Percentiles rank a stretch among this genome's conserved stretches.
phyloP scores from a whole-genome alignment of 2,888 invertebrate genomes.

The Harpagoxenus sublaevis region DNA sequence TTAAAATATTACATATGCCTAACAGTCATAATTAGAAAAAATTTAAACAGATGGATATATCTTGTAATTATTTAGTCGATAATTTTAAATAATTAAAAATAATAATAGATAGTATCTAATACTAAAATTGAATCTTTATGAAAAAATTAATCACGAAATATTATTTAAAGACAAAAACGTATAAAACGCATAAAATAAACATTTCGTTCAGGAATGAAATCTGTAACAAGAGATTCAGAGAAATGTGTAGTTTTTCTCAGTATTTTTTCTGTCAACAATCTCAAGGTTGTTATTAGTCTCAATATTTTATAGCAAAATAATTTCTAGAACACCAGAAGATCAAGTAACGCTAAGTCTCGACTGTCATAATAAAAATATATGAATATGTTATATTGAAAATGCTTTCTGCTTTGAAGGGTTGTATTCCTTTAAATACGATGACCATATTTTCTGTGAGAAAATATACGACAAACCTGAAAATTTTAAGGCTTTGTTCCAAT shows the following conservation, averaged over 20 bases:
- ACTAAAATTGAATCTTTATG: background rate
- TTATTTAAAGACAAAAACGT: background rate
- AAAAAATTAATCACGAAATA: background rate
- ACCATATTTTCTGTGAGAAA: too few relatives aligned
- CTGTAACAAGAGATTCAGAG: background rate
- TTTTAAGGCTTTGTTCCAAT: too few relatives aligned
- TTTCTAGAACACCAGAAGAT: background rate
- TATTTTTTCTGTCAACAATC: background rate
- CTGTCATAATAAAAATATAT: background rate
- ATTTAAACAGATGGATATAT: background rate
- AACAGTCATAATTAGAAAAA: background rate
- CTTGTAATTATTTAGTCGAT: background rate
- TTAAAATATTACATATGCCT: background rate
- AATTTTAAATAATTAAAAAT: conserved; percentile 4
- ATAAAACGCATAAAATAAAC: background rate
- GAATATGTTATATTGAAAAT: background rate
- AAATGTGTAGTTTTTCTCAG: background rate
- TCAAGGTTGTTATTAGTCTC: background rate
- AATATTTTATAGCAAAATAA: background rate
- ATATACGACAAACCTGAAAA: too few relatives aligned
- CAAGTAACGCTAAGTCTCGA: background rate
- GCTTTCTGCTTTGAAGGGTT: background rate
- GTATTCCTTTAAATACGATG: too few relatives aligned
- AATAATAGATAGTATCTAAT: background rate
- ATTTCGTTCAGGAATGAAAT: background rate